Evolutionary conservation across 2,888 invertebrate species (phyloP).

Genomic region (Drosophila ezoana): DNA sequence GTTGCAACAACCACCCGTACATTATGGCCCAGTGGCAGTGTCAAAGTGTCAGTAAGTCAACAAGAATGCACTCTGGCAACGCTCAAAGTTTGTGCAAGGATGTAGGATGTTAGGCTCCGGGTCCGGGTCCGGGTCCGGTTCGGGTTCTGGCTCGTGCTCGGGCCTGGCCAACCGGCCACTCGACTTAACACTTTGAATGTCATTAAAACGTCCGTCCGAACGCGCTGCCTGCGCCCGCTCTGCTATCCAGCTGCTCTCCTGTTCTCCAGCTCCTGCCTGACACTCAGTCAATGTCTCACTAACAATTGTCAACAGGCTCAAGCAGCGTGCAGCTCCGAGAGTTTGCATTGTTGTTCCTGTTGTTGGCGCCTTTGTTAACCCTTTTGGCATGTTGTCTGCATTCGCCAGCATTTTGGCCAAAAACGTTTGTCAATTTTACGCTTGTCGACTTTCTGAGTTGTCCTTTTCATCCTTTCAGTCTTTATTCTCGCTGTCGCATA

Average conservation of each 20-base stretch:
- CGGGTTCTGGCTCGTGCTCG: slow-evolving; percentile 1
- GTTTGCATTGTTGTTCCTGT: slow-evolving; percentile 54
- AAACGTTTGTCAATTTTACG: slow-evolving; percentile 80
- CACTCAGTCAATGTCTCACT: slow-evolving; percentile 81
- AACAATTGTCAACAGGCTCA: slow-evolving; percentile 81
- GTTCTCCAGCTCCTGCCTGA: slow-evolving; percentile 32
- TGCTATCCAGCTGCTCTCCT: background rate
- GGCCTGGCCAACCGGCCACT: slow-evolving; percentile 49
- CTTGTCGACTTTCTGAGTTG: slow-evolving; percentile 76
- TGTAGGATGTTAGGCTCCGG: slow-evolving; percentile 13
- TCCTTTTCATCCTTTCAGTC: slow-evolving; percentile 51
- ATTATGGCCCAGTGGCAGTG: slow-evolving; percentile 50
- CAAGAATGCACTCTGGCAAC: slow-evolving; percentile 76
- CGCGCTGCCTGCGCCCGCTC: background rate
- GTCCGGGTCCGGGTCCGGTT: slow-evolving; percentile 6
- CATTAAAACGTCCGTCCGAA: slow-evolving; percentile 65
- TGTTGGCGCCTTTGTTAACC: slow-evolving; percentile 47
- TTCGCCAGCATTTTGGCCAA: slow-evolving; percentile 60
- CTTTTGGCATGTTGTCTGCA: slow-evolving; percentile 37
- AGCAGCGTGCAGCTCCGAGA: slow-evolving; percentile 66
- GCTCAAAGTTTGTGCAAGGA: slow-evolving; percentile 41
- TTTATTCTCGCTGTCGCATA: slow-evolving; percentile 25
- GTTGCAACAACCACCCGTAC: slow-evolving; percentile 41
- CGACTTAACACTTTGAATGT: slow-evolving; percentile 79
- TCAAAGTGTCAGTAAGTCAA: slow-evolving; percentile 78